Percentiles rank a stretch among this genome's conserved stretches.
Evolutionary conservation across 2,797 vertebrate genomes (phyloP).

Genomic region (Trachops cirrhosus): DNA sequence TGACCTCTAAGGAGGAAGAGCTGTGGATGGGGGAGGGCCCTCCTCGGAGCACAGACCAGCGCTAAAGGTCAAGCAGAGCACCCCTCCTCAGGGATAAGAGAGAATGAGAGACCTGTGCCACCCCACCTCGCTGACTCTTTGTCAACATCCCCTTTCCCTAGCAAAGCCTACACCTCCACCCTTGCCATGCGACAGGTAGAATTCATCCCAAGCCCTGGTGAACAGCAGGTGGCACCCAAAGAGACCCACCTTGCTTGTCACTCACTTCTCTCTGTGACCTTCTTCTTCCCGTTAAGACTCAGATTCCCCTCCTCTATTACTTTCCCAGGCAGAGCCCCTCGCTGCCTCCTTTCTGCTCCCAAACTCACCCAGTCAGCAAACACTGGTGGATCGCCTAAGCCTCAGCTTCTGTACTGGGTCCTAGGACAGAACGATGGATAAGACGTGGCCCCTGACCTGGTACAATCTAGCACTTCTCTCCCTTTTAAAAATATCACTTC

Average conservation of each 20-base stretch:
- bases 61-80: background rate
- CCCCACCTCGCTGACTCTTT: background rate
- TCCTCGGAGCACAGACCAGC: background rate
- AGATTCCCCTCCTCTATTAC: background rate
- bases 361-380: background rate
- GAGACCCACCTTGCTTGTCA: background rate
- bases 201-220: background rate
- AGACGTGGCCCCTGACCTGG: background rate
- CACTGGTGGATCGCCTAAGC: background rate
- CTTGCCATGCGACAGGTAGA: background rate
- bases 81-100: background rate
- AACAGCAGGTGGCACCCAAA: background rate
- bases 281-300: background rate
- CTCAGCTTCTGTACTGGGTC: background rate
- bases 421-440: background rate
- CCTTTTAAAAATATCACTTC: background rate
- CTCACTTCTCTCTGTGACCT: background rate
- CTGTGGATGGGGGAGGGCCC: rapidly evolving
- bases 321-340: background rate
- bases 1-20: background rate
- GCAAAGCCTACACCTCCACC: background rate
- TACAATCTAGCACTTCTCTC: background rate
- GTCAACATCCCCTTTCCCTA: background rate
- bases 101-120: background rate
- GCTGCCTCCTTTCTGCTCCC: background rate